Evolutionary conservation across 2,113 vertebrate species (phyloP).

Genomic region (Abramis brama): DNA sequence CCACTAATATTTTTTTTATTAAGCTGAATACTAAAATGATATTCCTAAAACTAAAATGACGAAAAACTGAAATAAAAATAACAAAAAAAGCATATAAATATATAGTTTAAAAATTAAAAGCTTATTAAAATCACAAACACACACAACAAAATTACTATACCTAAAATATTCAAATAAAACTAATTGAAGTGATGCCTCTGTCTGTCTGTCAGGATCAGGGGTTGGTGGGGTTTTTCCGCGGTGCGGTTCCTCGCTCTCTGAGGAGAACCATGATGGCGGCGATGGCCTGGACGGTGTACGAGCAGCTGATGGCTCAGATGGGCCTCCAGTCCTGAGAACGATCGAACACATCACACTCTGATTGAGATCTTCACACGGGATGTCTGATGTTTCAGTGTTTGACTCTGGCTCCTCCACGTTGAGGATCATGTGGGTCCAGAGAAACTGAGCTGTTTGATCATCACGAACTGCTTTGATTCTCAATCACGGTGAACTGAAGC

Average conservation of each 20-base stretch:
- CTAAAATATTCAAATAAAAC: too few species aligned
- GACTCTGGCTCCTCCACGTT: not conserved
- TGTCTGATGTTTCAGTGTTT: not conserved
- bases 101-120: not conserved
- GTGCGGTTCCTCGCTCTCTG: conserved; percentile 86
- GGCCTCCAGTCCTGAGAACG: conserved; percentile 89
- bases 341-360: not conserved
- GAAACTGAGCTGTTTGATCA: not conserved
- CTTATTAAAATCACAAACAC: not conserved
- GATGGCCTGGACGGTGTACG: conserved; percentile 97
- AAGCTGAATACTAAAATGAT: too few species aligned
- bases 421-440: not conserved
- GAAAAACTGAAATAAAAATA: too few species aligned
- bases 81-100: too few species aligned
- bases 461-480: not conserved
- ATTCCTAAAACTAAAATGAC: too few species aligned
- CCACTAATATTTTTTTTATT: too few species aligned
- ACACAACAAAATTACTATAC: too few species aligned
- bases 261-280: conserved; percentile 94
- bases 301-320: conserved; percentile 95
- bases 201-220: conserved; percentile 80
- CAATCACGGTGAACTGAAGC: not conserved
- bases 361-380: not conserved
- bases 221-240: conserved; percentile 87
- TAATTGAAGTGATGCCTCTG: not conserved